phyloP scores from a whole-genome alignment of 2,113 vertebrate genomes.

The Tenebrosternarchus preto region DNA sequence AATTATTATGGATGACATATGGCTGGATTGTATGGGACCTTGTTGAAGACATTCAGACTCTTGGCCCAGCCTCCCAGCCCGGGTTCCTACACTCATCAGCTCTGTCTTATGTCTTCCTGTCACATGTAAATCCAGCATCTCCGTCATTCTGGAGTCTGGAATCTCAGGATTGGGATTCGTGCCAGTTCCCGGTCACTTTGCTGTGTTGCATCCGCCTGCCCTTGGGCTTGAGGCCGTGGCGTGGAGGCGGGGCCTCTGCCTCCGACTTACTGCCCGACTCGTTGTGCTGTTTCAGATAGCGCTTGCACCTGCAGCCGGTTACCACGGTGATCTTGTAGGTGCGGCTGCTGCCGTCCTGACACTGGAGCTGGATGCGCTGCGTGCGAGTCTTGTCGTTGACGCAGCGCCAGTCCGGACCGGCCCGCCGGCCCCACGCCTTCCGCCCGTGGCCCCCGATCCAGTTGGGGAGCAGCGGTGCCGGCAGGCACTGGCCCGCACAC shows the following conservation, averaged over 20 bases:
- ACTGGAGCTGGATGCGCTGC: slow-evolving; percentile 89
- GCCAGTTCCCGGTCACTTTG: slow-evolving; percentile 84
- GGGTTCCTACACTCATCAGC: no score
- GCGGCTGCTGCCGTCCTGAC: slow-evolving; percentile 88
- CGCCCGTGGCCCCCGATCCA: slow-evolving; percentile 88
- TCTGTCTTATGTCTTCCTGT: slow-evolving; percentile 26
- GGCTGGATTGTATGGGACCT: slow-evolving; percentile 13
- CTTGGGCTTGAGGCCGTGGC: slow-evolving; percentile 47
- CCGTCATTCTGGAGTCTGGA: slow-evolving; percentile 35
- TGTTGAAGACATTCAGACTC: slow-evolving; percentile 14
- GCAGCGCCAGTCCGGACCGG: slow-evolving; percentile 89
- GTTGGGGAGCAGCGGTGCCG: slow-evolving; percentile 88
- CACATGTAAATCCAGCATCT: slow-evolving; percentile 29
- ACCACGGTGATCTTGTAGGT: slow-evolving; percentile 96
- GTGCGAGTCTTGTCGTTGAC: slow-evolving; percentile 93
- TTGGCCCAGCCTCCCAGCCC: no score
- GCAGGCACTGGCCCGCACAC: slow-evolving; percentile 92
- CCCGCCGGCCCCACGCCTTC: slow-evolving; percentile 85
- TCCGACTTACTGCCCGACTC: slow-evolving; percentile 87
- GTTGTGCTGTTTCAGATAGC: slow-evolving; percentile 90
- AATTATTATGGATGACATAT: not conserved
- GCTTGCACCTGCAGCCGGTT: slow-evolving; percentile 94
- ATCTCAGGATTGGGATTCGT: slow-evolving; percentile 68
- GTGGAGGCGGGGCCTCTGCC: slow-evolving; percentile 76
- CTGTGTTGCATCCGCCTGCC: slow-evolving; percentile 66